phyloP scores from a whole-genome alignment of 2,113 vertebrate genomes.

The Eudyptes chrysolophus region DNA sequence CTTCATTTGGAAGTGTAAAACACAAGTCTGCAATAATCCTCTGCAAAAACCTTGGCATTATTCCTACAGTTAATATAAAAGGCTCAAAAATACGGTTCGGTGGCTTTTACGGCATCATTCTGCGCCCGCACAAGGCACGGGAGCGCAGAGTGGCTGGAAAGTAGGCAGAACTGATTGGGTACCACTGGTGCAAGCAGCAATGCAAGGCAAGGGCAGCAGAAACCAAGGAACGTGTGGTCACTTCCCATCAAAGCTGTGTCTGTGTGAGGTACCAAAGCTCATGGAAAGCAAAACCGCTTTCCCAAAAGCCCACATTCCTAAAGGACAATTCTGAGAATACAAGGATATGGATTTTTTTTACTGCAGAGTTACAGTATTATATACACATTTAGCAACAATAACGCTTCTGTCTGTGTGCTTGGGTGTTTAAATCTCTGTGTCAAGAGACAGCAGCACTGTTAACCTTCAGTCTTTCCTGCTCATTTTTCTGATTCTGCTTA shows the following conservation, averaged over 20 bases:
- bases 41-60: neutral
- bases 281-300: neutral
- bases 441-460: neutral
- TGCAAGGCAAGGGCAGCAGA: neutral
- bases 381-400: neutral
- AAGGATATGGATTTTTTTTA: neutral
- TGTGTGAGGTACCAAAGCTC: neutral
- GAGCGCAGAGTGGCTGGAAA: neutral
- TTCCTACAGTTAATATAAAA: neutral
- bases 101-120: neutral
- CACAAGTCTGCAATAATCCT: neutral
- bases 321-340: neutral
- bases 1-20: neutral
- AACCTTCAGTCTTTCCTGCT: accelerated
- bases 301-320: neutral
- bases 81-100: neutral
- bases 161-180: neutral
- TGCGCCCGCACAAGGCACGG: accelerated
- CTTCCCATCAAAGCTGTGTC: neutral
- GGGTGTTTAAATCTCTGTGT: neutral
- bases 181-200: neutral
- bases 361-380: neutral
- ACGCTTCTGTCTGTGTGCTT: neutral
- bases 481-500: neutral
- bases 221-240: accelerated